Base-by-base conservation (phyloP, 2,888 invertebrate genomes). In the Agriopis marginaria region DNA sequence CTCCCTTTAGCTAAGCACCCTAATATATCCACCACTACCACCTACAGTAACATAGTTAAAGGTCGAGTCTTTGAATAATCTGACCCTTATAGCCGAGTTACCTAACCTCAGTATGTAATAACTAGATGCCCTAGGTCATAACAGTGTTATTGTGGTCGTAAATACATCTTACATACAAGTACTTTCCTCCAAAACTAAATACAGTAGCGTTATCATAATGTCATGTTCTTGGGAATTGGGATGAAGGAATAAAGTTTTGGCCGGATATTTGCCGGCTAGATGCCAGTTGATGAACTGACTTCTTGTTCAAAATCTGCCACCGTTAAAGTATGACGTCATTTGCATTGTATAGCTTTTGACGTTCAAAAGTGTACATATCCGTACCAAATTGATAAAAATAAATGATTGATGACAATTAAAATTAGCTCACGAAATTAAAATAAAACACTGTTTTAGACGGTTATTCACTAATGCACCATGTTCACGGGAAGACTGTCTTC, bases 131-230 rank as follows among this genome's bases (percentile, higher is more conserved):
- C 60, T 44, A n/a, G 60, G 49, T 42, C 45, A 32, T 55, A 61
- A 54, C 32, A 50, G 8, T 59, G 59, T 39, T 66, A 59, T 59
- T 66, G 23, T 54, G 53, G 39, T 66, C 47, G 54, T 40, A 40
- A 14, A 50, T 23, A 14, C 17, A 3, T 47, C 47, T 9, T 32
- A 32, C 32, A 1, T 53, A 51, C 23, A 17, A 39, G 10, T 45
- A 44, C 42, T 56, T 42, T 6, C 42, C 47, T 44, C 44, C n/a
- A 4, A 62, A 66, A 54, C 54, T 61, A 61, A 67, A 51, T 67
- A 60, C 60, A 40, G 53, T 53, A n/a, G 23, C 23, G 23, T 61
- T 61, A 62, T 53, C 39, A 50, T 67, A 50, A 56, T 60, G 14
- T 0, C 66, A 32, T 55, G 42, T 66, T 55, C 40, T 61, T 40